Percentiles rank a stretch among this genome's conserved stretches.
These are phyloP conservation scores for Bufo gargarizans DNA, from an alignment of 2,113 vertebrate species.

Conservation along the genomic window DNA sequence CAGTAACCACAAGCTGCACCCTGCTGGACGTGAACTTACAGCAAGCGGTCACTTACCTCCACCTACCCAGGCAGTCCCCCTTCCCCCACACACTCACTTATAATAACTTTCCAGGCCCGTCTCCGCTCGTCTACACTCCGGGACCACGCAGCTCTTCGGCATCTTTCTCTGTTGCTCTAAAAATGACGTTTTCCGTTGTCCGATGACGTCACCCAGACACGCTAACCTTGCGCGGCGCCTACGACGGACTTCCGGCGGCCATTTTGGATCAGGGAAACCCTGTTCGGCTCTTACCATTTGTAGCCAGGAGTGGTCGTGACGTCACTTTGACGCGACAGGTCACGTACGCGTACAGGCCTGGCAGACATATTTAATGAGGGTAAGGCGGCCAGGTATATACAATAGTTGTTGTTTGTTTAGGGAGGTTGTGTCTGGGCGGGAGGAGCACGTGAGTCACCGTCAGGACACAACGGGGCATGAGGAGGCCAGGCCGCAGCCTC, in stretches of 20 bases:
- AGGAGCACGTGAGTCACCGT: too few species aligned
- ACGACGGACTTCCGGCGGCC: neutral
- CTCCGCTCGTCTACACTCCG: slow-evolving; percentile 60
- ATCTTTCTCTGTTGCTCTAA: slow-evolving; percentile 23
- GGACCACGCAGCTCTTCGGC: slow-evolving; percentile 63
- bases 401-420: too few species aligned
- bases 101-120: slow-evolving; percentile 62
- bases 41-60: neutral
- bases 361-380: neutral
- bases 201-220: neutral
- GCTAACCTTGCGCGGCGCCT: neutral
- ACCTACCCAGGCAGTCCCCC: neutral
- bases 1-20: neutral
- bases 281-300: neutral
- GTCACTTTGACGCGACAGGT: neutral
- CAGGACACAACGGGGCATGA: too few species aligned
- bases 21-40: neutral
- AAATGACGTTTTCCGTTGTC: slow-evolving; percentile 24
- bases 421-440: too few species aligned
- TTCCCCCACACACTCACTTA: slow-evolving; percentile 57
- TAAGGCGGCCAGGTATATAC: too few species aligned
- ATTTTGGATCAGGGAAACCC: slow-evolving; percentile 9
- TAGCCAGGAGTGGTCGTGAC: neutral
- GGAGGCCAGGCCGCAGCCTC: too few species aligned
- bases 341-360: neutral